These are phyloP conservation scores for Halcyon smyrnensis DNA, from an alignment of 2,797 vertebrate species.

Conservation along the genomic window DNA sequence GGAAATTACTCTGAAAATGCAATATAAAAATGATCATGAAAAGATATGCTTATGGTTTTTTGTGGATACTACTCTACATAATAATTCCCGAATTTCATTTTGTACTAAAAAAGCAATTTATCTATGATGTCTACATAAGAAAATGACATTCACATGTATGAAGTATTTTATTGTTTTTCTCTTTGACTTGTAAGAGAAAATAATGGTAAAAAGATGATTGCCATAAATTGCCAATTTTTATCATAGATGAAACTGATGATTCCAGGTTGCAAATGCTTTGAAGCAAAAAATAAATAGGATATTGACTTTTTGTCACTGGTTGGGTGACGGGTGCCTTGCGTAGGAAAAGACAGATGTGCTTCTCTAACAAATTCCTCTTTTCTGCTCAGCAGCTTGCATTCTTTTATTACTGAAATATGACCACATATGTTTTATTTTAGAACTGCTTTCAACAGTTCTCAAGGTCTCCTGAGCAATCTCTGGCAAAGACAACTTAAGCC, in stretches of 20 bases:
- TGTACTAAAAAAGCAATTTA: not conserved
- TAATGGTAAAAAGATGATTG: constrained; percentile 11
- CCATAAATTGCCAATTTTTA: constrained; percentile 37
- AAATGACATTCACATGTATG: not conserved
- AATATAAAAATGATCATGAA: not conserved
- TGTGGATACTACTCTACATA: not conserved
- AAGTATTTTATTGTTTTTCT: constrained; percentile 32
- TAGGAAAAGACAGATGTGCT: constrained; percentile 29
- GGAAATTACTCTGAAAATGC: not conserved
- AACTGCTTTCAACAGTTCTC: constrained; percentile 23
- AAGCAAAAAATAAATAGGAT: constrained; percentile 47
- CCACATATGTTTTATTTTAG: constrained; percentile 20
- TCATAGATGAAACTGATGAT: constrained; percentile 9
- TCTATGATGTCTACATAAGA: not conserved
- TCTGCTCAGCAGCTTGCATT: not conserved
- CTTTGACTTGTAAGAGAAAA: constrained; percentile 24
- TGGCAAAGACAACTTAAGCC: not conserved
- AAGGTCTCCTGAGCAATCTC: constrained; percentile 9
- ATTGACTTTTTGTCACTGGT: constrained; percentile 51
- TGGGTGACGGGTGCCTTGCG: constrained; percentile 22
- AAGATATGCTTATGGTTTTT: not conserved
- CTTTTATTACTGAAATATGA: constrained; percentile 31
- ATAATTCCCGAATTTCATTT: constrained; percentile 5
- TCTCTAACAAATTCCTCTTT: constrained; percentile 10
- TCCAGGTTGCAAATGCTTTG: constrained; percentile 30